Evolutionary conservation across 1,140 invertebrate species (phyloP), one percentile per base, ranked within the genome.

Genomic region (Dinoponera quadriceps): DNA sequence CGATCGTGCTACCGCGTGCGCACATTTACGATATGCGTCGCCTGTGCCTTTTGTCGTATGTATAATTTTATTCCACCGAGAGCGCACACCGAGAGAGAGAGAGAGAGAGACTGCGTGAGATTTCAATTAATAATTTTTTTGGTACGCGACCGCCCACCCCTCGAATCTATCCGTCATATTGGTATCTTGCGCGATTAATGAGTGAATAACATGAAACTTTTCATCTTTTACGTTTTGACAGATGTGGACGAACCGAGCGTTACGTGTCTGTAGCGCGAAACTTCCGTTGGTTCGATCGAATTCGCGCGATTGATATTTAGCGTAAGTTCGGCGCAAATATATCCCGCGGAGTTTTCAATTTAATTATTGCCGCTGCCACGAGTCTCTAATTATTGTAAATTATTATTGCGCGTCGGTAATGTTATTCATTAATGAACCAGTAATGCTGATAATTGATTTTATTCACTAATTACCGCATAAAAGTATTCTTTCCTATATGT

Each of bases 391-490:
- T 80, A 80, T 80, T 80, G 51, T 68, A 80, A 80, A 80, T 80
- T 80, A 80, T 80, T 71, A 80, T 80, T 54, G 22, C 71, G 22
- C 65, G 33, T 69, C 65, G 75, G 29, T 80, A 80, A 80, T 80
- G 22, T 80, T 80, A 80, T 69, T 71, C 75, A 80, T 80, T 80
- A 80, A 69, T 44, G 65, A 69, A 65, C 22, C 65, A 69, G 33
- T 80, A 80, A 80, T 80, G 27, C 75, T 71, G 75, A 80, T 80
- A 80, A 80, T 80, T 80, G 75, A 80, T 80, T 80, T 80, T 80
- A 80, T 80, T 80, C 33, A 22, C 65, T 51, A 80, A 80, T 80
- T 80, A 80, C 25, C 44, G n/a, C 33, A 22, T 29, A 80, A 80
- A 71, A 80, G 75, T 80, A 71, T 80, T 69, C 25, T 38, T 80